Base-by-base conservation (phyloP, 2,888 invertebrate species). In the Hecatera dysodea region DNA sequence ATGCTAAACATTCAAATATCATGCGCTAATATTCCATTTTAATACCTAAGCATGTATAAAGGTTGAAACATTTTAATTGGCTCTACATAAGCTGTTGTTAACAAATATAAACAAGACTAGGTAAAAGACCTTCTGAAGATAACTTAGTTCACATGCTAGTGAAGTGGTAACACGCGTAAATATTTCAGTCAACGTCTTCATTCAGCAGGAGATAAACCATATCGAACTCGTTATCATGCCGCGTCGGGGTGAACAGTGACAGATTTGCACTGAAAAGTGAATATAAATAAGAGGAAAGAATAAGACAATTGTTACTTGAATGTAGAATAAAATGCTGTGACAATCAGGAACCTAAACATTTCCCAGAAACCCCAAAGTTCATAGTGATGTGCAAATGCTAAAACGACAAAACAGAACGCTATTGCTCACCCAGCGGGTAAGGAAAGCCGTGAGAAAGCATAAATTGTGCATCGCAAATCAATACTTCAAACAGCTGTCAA, bases 111-210 rank as follows among this genome's bases (percentile, higher is more conserved):
- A 66, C 33, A 61, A 56, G 19, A 24, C 3, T 55, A 42, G 6
- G 19, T 52, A 39, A 27, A 48, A 67, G 15, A 63, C 36, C 39
- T 57, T 61, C 12, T 46, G 11, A 22, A 36, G 46, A 78, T 75
- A 68, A 61, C 36, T 65, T 15, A 62, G 46, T 59, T 61, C 50
- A 52, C n/a, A 52, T 12, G 24, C 17, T 48, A 48, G 42, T 75
- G 48, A 65, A 42, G 24, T 53, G 22, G 9, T 11, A 53, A 55
- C 69, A 69, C 50, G 57, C n/a, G 66, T 81, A 81, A 72, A 72
- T 24, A 56, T 78, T 72, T 73, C 65, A 67, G 68, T 62, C 64
- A 36, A 73, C 33, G 69, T 61, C 68, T 80, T 75, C 53, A 80
- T 78, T 59, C 65, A 42, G 24, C 15, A 11, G 11, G 7, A 63